Base-by-base conservation (phyloP, 2,113 vertebrate genomes). In the Corydoras sp. region DNA sequence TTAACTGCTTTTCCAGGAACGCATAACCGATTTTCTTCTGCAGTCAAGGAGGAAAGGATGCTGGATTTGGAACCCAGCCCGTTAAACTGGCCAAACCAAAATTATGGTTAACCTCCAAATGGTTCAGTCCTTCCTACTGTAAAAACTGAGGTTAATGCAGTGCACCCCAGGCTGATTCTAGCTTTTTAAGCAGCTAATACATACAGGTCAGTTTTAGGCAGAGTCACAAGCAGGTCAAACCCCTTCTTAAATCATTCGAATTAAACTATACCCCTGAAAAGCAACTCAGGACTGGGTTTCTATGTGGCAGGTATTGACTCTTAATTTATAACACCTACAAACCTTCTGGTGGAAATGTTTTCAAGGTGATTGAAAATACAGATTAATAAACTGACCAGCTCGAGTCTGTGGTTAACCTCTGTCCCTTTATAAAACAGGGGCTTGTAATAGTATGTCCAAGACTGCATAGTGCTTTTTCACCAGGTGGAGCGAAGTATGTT, bases 1-100 rank as follows among this genome's bases (percentile, higher is more conserved):
- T 86, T 86, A 85, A 87, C 73, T 78, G 81, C 79, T 87, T 88
- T 88, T 89, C 85, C 84, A 85, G 86, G 81, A 77, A 79, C 83
- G 83, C 65, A 43, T 29, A 74, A 80, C 73, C 59, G 74, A 72
- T 85, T 79, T 69, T 76, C 61, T 76, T 71, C 75, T 62, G 76
- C 68, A 71, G 75, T 65, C 30, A 13, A 60, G 68, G 80, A 83
- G 13, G 54, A 56, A 56, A 74, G 87, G 86, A 86, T 86, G 81
- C 81, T 66, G 83, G 83, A 80, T 83, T 83, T 86, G 77, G 86
- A 76, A 74, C 72, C 71, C 73, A 73, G 80, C 75, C 75, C 62
- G 68, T 86, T 83, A 83, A 80, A 81, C 76, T 74, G 79, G 79
- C 79, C 83, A 88, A 84, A 81, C 81, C 82, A 81, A 84, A 70